Conservation (phyloP, 2,113 vertebrate species). For the Nannobrachium achirus region DNA sequence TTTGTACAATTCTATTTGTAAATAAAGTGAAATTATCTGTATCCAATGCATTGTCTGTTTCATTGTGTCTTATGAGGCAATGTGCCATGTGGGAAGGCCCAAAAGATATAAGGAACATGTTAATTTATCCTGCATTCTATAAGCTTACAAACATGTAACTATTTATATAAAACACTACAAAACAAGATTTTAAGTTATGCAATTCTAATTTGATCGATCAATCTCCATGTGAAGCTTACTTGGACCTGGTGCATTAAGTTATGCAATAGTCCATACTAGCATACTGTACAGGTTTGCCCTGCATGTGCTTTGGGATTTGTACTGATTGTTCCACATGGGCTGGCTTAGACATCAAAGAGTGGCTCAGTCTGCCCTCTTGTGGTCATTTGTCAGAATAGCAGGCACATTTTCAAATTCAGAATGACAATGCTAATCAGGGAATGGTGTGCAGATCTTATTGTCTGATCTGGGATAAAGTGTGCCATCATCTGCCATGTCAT, state of each 20-base stretch:
- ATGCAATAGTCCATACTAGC: conserved; percentile 10
- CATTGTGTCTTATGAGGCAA: no score
- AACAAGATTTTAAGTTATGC: background rate
- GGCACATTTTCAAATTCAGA: background rate
- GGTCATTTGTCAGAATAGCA: background rate
- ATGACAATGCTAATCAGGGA: conserved; percentile 44
- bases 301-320: conserved; percentile 15
- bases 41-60: background rate
- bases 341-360: background rate
- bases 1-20: conserved; percentile 65
- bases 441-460: background rate
- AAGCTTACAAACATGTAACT: no score
- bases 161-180: background rate
- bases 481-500: conserved; percentile 23
- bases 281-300: background rate
- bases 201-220: no score
- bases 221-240: no score
- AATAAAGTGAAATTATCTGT: conserved; percentile 39
- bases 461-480: conserved; percentile 1
- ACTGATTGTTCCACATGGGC: background rate
- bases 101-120: no score
- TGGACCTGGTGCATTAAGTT: background rate
- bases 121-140: conserved; percentile 11
- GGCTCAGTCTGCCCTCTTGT: conserved; percentile 35
- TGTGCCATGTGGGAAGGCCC: no score